Percentiles rank a stretch among this genome's conserved stretches.
Conservation (phyloP, 1,140 invertebrate species). For the Euwallacea similis region DNA sequence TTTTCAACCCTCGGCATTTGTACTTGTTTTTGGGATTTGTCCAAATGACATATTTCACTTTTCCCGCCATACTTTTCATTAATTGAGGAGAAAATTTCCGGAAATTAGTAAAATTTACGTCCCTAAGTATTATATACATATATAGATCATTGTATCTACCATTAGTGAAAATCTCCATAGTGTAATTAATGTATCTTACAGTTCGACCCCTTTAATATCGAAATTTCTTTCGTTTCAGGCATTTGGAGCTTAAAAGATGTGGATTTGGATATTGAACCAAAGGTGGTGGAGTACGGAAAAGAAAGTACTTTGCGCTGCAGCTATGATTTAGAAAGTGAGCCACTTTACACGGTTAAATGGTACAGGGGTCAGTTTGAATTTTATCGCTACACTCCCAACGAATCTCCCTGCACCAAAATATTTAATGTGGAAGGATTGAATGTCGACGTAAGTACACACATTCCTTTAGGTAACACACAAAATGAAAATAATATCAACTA, state of each 20-base stretch:
- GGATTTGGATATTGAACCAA: constrained; percentile 58
- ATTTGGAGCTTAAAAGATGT: constrained; percentile 57
- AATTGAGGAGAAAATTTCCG: no score
- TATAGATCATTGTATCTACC: no score
- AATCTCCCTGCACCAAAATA: constrained; percentile 67
- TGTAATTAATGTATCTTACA: no score
- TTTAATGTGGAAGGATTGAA: constrained; percentile 71
- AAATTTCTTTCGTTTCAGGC: constrained; percentile 42
- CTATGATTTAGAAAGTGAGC: constrained; percentile 72
- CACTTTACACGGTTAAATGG: constrained; percentile 82
- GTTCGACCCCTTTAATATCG: no score
- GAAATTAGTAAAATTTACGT: no score
- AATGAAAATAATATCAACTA: neutral
- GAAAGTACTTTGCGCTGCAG: constrained; percentile 69
- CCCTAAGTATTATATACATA: no score
- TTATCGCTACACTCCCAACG: constrained; percentile 73
- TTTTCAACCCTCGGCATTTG: no score
- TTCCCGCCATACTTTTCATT: no score
- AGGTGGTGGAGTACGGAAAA: constrained; percentile 66
- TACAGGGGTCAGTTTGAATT: constrained; percentile 78
- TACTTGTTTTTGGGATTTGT: no score
- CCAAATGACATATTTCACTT: no score
- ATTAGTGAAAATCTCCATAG: no score
- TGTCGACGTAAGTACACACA: constrained; percentile 71
- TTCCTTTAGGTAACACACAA: neutral